Conservation (phyloP, 2,113 vertebrate genomes). For the Shinisaurus crocodilurus region DNA sequence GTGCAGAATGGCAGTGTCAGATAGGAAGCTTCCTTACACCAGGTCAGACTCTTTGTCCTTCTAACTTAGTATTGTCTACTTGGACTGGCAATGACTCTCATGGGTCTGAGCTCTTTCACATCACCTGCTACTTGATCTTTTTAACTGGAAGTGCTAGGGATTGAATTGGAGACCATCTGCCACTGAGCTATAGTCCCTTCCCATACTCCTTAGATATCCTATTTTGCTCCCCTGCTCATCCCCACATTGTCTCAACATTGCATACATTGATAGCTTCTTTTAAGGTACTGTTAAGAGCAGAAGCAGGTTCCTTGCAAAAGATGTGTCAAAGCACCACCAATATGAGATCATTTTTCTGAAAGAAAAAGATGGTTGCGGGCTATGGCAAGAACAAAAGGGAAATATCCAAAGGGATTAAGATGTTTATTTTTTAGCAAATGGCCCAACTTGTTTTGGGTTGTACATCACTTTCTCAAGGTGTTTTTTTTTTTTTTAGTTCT, state of each 20-base stretch:
- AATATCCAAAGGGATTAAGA: no score
- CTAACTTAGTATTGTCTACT: not conserved
- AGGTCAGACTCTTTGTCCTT: not conserved
- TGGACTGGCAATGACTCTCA: not conserved
- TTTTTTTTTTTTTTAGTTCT: not conserved
- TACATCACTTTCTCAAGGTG: not conserved
- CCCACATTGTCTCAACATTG: slow-evolving; percentile 3
- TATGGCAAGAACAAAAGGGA: not conserved
- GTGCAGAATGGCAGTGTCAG: not conserved
- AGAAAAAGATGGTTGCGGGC: not conserved
- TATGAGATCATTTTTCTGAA: not conserved
- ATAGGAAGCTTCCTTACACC: not conserved
- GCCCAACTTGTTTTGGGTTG: not conserved
- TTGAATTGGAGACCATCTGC: not conserved
- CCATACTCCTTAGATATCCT: not conserved
- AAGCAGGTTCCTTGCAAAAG: not conserved
- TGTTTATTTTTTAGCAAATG: not conserved
- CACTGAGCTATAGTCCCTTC: not conserved
- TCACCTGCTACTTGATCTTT: not conserved
- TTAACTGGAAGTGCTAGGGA: not conserved
- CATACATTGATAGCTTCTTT: not conserved
- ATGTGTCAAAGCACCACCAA: not conserved
- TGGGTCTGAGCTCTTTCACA: not conserved
- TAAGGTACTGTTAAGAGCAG: slow-evolving; percentile 13
- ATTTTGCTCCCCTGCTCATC: not conserved